Evolutionary conservation across 92 coral and sea anemone genomes (phyloP).

Genomic region (Zoanthus sociatus): DNA sequence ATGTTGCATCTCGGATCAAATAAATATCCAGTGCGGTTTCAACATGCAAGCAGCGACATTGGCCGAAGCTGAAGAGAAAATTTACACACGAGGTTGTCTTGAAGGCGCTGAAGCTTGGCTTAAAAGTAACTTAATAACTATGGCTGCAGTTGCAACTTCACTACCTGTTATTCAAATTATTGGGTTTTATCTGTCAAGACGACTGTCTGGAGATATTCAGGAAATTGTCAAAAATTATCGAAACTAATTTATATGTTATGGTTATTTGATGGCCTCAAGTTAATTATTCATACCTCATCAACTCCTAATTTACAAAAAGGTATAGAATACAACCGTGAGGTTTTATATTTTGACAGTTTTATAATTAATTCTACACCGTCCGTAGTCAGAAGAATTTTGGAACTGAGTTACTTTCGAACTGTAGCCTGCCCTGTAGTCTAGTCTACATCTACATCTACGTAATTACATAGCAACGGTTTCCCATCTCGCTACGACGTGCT

Average conservation of each 20-base stretch:
- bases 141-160: conserved; percentile 80
- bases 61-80: conserved; percentile 58
- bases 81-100: conserved; percentile 82
- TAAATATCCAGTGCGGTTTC: conserved; percentile 92
- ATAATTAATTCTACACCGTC: no score
- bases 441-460: no score
- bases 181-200: conserved; percentile 80
- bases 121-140: conserved; percentile 72
- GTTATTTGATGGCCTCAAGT: neutral
- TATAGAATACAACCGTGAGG: no score
- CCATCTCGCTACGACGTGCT: no score
- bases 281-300: neutral
- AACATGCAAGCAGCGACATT: conserved; percentile 66
- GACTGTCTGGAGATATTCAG: conserved; percentile 78
- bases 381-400: no score
- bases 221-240: conserved; percentile 64
- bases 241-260: neutral
- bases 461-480: no score
- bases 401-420: no score
- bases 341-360: no score
- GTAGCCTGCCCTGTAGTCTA: no score
- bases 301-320: no score
- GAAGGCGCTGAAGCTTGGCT: conserved; percentile 91
- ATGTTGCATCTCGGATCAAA: conserved; percentile 84
- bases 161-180: conserved; percentile 76